Evolutionary conservation across 2,888 invertebrate genomes (phyloP).

Genomic region (Tachystola acroxantha): DNA sequence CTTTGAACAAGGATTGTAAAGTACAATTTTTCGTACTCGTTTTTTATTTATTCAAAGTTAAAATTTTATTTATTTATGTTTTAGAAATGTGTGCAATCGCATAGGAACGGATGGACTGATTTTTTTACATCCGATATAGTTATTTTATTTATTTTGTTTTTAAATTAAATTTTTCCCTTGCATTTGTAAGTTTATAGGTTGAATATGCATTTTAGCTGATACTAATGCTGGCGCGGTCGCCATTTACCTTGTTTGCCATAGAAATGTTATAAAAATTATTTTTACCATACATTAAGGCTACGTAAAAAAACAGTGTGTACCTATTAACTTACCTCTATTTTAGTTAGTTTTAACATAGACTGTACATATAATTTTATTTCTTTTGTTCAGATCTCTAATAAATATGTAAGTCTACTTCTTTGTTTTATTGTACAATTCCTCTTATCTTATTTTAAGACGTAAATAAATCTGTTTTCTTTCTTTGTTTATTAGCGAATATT

Average conservation of each 20-base stretch:
- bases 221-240: slow-evolving; percentile 31
- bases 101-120: slow-evolving; percentile 67
- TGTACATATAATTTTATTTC: slow-evolving; percentile 80
- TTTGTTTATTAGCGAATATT: too few species aligned
- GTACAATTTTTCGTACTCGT: slow-evolving; percentile 40
- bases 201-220: slow-evolving; percentile 38
- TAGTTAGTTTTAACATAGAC: slow-evolving; percentile 79
- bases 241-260: slow-evolving; percentile 52
- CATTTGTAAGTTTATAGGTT: slow-evolving; percentile 36
- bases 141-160: slow-evolving; percentile 36
- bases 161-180: slow-evolving; percentile 25
- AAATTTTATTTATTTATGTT: slow-evolving; percentile 54
- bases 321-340: slow-evolving; percentile 76
- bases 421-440: slow-evolving; percentile 13
- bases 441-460: background rate
- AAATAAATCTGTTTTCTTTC: background rate
- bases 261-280: slow-evolving; percentile 33
- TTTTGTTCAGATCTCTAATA: slow-evolving; percentile 80
- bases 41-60: slow-evolving; percentile 37
- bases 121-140: slow-evolving; percentile 51
- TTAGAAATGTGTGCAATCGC: slow-evolving; percentile 58
- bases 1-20: slow-evolving; percentile 27
- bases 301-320: slow-evolving; percentile 70
- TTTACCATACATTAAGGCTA: slow-evolving; percentile 56
- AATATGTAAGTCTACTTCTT: slow-evolving; percentile 72